Evolutionary conservation across 2,797 vertebrate species (phyloP).

Genomic region (Propithecus deckenii): DNA sequence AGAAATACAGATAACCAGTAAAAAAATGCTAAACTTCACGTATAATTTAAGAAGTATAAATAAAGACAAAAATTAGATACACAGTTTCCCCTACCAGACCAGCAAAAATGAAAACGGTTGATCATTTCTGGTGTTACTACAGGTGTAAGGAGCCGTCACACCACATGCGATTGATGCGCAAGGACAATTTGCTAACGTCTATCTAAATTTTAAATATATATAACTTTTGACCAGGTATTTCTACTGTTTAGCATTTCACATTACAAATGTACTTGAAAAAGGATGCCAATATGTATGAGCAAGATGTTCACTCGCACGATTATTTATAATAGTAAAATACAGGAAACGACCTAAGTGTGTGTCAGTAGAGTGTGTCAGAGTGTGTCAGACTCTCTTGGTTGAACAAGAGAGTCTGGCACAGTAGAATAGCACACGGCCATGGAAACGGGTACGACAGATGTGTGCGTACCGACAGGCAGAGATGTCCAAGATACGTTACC

Average conservation of each 20-base stretch:
- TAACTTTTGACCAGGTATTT: not conserved
- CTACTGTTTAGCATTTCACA: not conserved
- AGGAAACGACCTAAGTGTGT: not conserved
- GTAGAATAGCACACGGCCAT: not conserved
- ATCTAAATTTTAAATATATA: not conserved
- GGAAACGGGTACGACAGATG: not conserved
- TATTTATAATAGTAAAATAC: not conserved
- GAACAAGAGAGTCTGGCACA: not conserved
- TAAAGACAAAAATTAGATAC: not conserved
- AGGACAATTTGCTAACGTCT: not conserved
- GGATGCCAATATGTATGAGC: not conserved
- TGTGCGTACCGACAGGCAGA: not conserved
- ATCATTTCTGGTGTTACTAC: not conserved
- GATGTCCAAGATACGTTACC: not conserved
- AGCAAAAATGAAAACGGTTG: not conserved
- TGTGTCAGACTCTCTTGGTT: not conserved
- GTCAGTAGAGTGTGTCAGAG: not conserved
- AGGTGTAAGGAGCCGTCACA: not conserved
- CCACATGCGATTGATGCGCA: not conserved
- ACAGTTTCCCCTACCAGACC: not conserved
- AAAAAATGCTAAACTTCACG: not conserved
- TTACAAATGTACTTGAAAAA: conserved; percentile 20
- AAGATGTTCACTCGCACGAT: not conserved
- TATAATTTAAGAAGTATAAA: not conserved
- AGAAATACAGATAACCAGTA: not conserved